Evolutionary conservation across 2,113 vertebrate genomes (phyloP).

Genomic region (Leptobrachium leishanense): DNA sequence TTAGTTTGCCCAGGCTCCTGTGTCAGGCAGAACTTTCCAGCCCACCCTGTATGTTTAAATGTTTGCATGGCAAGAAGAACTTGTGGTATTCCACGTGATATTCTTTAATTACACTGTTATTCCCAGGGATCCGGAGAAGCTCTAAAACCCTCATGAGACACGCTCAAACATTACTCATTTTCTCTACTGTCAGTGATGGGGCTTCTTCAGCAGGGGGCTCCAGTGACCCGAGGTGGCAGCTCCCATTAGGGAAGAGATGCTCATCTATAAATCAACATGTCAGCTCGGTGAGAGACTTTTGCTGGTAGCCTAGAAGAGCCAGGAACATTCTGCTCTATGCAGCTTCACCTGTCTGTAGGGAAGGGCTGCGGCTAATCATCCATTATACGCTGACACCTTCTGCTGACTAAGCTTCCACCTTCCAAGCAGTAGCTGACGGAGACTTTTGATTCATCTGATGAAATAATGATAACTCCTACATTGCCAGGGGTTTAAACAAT

Average conservation of each 20-base stretch:
- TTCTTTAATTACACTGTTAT: slow-evolving; percentile 48
- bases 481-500: neutral
- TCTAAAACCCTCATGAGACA: slow-evolving; percentile 39
- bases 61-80: neutral
- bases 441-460: slow-evolving; percentile 18
- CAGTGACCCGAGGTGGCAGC: slow-evolving; percentile 51
- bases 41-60: neutral
- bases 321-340: slow-evolving; percentile 52
- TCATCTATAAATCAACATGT: slow-evolving; percentile 63
- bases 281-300: slow-evolving; percentile 49
- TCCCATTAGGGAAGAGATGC: slow-evolving; percentile 51
- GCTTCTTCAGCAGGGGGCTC: slow-evolving; percentile 63
- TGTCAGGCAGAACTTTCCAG: too few relatives aligned
- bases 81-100: neutral
- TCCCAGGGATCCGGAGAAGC: neutral
- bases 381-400: slow-evolving; percentile 58
- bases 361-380: slow-evolving; percentile 64
- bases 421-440: slow-evolving; percentile 20
- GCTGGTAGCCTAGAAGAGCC: slow-evolving; percentile 12
- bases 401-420: slow-evolving; percentile 37
- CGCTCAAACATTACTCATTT: slow-evolving; percentile 41
- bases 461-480: slow-evolving; percentile 5
- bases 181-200: slow-evolving; percentile 27
- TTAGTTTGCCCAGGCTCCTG: too few relatives aligned
- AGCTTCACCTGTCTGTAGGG: slow-evolving; percentile 57